Base-by-base conservation (phyloP, 2,113 vertebrate genomes). In the Aphelocoma coerulescens region DNA sequence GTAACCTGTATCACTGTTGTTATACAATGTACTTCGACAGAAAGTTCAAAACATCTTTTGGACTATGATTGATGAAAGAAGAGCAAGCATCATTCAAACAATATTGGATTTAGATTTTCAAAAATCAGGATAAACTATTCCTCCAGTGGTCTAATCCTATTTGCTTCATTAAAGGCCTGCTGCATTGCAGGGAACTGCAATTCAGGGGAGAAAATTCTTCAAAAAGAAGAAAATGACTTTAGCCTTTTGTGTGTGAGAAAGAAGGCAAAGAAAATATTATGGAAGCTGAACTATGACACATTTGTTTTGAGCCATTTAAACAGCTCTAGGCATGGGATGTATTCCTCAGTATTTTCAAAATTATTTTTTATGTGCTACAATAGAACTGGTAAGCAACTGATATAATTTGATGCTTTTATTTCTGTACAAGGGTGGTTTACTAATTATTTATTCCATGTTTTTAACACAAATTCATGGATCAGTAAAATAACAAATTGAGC, bases 61-160 rank as follows among this genome's bases (percentile, higher is more conserved):
- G 69, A 63, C 37, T 52, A 51, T 13, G 67, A 91, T 85, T 91
- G 72, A 85, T 65, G 68, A 67, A 93, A 81, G 72, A 81, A 95
- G 41, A 28, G 32, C 24, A 33, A 88, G 41, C 28, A 72, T 92
- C 14, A 0, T 71, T 96, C 86, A 86, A 90, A 84, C 32, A 35
- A 24, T 89, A 92, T 75, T 86, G 41, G 73, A 78, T 93, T 95
- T 94, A 87, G 61, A 72, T 80, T 81, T 94, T 81, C 46, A 92
- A 74, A 92, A 85, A 78, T 84, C 49, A 87, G 65, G 68, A 95
- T 92, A 72, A 96, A 91, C 43, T 83, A 51, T 81, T 94, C 79
- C 69, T 96, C 24, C 68, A 84, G 75, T 83, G 49, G 43, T 15
- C 49, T 96, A 93, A 96, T 95, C 76, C 76, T 92, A 54, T 97